Percentiles rank a stretch among this genome's conserved stretches.
phyloP scores from a whole-genome alignment of 2,113 vertebrate genomes.

The Herpetotheres cachinnans region DNA sequence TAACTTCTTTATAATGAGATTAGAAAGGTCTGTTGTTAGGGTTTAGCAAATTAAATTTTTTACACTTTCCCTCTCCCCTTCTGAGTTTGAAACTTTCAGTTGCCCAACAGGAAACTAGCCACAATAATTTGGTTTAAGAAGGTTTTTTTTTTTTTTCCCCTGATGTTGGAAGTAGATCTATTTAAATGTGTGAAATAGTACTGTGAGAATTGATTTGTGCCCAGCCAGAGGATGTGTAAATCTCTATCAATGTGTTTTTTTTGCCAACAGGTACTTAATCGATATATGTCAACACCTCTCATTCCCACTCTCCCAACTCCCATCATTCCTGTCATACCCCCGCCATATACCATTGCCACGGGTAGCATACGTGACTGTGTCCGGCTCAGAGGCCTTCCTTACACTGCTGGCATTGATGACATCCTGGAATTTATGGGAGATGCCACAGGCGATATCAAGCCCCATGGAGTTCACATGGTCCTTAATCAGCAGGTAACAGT shows the following conservation, averaged over 20 bases:
- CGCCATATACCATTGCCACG: constrained; percentile 81
- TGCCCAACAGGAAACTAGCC: neutral
- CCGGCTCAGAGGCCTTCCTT: constrained; percentile 90
- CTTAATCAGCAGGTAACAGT: constrained; percentile 92
- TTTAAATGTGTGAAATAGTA: neutral
- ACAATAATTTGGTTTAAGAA: neutral
- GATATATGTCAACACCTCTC: constrained; percentile 91
- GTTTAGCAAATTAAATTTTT: neutral
- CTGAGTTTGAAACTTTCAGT: neutral
- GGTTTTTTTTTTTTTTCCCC: neutral
- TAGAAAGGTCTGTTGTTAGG: neutral
- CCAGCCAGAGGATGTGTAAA: neutral
- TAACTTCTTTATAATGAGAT: neutral
- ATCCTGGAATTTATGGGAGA: constrained; percentile 95
- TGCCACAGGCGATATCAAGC: constrained; percentile 89
- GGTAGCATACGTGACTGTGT: constrained; percentile 86
- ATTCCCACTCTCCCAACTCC: constrained; percentile 87
- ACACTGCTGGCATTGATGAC: constrained; percentile 92
- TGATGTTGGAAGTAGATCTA: neutral
- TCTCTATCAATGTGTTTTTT: neutral
- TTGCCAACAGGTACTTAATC: constrained; percentile 85
- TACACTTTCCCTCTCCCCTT: neutral
- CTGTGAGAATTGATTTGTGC: neutral
- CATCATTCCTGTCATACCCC: constrained; percentile 84
- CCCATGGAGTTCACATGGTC: constrained; percentile 96